Evolutionary conservation across 1,140 invertebrate genomes (phyloP).

Genomic region (Araneus ventricosus): DNA sequence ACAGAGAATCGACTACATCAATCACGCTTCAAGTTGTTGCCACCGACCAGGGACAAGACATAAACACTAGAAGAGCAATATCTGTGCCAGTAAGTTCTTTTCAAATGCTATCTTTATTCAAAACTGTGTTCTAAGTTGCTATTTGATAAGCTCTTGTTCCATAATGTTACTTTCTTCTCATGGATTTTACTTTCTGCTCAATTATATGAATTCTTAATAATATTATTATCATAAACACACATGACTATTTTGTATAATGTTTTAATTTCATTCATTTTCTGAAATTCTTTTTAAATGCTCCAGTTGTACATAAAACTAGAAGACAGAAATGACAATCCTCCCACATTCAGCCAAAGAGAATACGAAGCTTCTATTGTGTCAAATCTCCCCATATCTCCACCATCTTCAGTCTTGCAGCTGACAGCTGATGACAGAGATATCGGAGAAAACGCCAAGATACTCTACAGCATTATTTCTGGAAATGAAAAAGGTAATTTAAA

Average conservation of each 20-base stretch:
- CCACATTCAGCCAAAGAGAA: constrained; percentile 85
- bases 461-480: constrained; percentile 87
- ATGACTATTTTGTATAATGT: neutral
- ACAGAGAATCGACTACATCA: constrained; percentile 87
- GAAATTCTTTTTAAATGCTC: neutral
- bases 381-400: constrained; percentile 88
- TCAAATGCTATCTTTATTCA: too few species aligned
- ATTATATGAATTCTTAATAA: too few species aligned
- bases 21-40: constrained; percentile 89
- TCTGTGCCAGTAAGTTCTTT: constrained; percentile 85
- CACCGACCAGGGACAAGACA: constrained; percentile 87
- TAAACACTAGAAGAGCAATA: constrained; percentile 84
- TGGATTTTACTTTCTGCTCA: too few species aligned
- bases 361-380: constrained; percentile 87
- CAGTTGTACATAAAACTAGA: constrained; percentile 75
- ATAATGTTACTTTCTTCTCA: too few species aligned
- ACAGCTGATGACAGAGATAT: constrained; percentile 89
- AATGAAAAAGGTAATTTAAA: constrained; percentile 85
- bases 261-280: too few species aligned
- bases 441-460: constrained; percentile 87
- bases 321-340: constrained; percentile 91
- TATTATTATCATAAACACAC: too few species aligned
- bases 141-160: too few species aligned
- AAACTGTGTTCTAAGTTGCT: too few species aligned
- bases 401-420: constrained; percentile 88